Percentiles rank a stretch among this genome's conserved stretches.
Conservation (phyloP, 2,888 invertebrate species). For the Meliscaeva auricollis region DNA sequence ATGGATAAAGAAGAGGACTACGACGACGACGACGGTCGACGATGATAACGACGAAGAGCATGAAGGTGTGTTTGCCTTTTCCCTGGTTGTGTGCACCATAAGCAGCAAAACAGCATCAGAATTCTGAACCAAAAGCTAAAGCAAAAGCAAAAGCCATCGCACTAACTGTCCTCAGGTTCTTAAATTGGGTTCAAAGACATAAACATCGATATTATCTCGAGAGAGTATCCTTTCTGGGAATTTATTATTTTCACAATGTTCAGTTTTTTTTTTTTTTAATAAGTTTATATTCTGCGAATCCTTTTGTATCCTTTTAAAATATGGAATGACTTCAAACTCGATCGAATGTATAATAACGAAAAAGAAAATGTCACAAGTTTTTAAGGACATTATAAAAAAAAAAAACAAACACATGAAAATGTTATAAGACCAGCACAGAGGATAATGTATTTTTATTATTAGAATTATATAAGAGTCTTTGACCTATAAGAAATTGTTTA, state of each 20-base stretch:
- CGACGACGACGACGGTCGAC: neutral
- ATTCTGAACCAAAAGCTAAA: neutral
- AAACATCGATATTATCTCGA: slow-evolving; percentile 46
- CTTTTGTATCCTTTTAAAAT: slow-evolving; percentile 36
- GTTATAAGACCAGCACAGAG: too few species aligned
- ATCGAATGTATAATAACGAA: neutral
- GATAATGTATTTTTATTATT: too few species aligned
- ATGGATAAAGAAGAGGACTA: neutral
- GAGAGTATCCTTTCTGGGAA: slow-evolving; percentile 48
- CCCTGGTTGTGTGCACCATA: slow-evolving; percentile 8
- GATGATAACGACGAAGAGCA: neutral
- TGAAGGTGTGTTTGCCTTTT: slow-evolving; percentile 2
- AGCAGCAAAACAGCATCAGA: neutral
- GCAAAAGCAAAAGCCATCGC: neutral
- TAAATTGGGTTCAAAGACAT: slow-evolving; percentile 50
- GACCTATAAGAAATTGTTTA: too few species aligned
- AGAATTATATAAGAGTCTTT: too few species aligned
- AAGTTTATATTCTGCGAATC: slow-evolving; percentile 23
- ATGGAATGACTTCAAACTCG: slow-evolving; percentile 12
- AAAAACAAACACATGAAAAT: too few species aligned
- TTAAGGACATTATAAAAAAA: neutral
- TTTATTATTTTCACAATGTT: slow-evolving; percentile 49
- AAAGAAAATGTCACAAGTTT: slow-evolving; percentile 22
- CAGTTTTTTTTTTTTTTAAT: slow-evolving; percentile 21
- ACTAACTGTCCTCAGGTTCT: slow-evolving; percentile 25